Evolutionary conservation across 2,797 vertebrate species (phyloP), one percentile per base, ranked within the genome.

Genomic region (Threskiornis aethiopicus): DNA sequence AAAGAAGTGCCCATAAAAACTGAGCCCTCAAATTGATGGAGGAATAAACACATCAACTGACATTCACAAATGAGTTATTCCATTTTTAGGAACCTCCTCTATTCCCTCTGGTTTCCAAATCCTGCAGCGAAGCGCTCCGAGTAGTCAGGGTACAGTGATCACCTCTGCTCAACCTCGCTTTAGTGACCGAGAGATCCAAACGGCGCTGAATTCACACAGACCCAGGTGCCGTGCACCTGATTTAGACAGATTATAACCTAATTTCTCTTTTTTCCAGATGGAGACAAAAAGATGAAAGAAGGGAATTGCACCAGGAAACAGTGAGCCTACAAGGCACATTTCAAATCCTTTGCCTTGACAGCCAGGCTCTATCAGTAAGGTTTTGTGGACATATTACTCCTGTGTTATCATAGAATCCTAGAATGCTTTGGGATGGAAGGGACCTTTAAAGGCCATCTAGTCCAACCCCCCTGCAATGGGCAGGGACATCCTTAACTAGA

Each of bases 141-240:
- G 15, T 6, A 66, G 24, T 46, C 44, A 57, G 29, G 58, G 28
- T 26, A 52, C 54, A 61, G 42, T 2, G 1, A 22, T 20, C 41
- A 61, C 39, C 66, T 44, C 49, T 46, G 61, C 16, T 54, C 33
- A 69, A 5, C 33, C 33, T 58, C 12, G 0, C 29, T 46, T 65
- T 8, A 39, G 26, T 6, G 4, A 44, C 25, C 39, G 16, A 4
- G 28, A 55, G 35, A 70, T 9, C 18, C 57, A 42, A 61, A 71
- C 0, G 0, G 26, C 0, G 0, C 62, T 29, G 25, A 66, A 28
- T 35, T 76, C 35, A 21, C 12, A 12, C 9, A 22, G n/a, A 52
- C 5, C 8, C 15, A 20, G 22, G 28, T 15, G 41, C 66, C 70
- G 61, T 33, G 62, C 28, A 49, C 37, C 58, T 25, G 57, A 17